Conservation (phyloP, 2,113 vertebrate species). For the Sander vitreus region DNA sequence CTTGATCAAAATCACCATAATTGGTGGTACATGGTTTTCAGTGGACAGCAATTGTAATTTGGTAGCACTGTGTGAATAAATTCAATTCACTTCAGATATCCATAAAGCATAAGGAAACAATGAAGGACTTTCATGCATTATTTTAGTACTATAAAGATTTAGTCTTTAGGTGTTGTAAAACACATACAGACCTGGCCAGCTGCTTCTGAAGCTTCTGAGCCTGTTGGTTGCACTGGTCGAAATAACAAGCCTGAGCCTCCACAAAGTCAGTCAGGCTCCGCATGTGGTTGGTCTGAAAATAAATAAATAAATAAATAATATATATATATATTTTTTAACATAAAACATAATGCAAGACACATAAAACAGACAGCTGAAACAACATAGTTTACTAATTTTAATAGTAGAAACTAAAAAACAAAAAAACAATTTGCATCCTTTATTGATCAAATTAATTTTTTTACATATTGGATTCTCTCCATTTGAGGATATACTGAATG, state of each 20-base stretch:
- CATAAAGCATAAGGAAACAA: not conserved
- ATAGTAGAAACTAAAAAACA: not conserved
- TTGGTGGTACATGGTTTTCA: no score
- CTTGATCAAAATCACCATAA: no score
- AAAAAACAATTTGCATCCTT: not conserved
- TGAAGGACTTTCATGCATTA: not conserved
- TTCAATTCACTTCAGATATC: not conserved
- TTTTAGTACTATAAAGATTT: not conserved
- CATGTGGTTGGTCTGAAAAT: constrained; percentile 87
- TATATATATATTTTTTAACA: no score
- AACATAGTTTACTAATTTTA: not conserved
- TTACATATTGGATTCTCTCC: not conserved
- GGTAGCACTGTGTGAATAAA: not conserved
- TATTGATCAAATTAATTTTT: not conserved
- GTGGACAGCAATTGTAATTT: not conserved
- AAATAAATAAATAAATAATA: no score
- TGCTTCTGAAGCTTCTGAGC: constrained; percentile 95
- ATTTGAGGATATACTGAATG: not conserved
- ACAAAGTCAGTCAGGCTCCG: constrained; percentile 94
- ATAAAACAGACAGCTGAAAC: not conserved
- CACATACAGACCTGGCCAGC: constrained; percentile 88
- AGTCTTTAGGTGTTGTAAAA: not conserved
- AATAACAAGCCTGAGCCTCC: constrained; percentile 93
- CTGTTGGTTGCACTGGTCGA: constrained; percentile 92
- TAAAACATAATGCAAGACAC: not conserved